Percentiles rank a stretch among this genome's conserved stretches.
Evolutionary conservation across 2,888 invertebrate species (phyloP).

Genomic region (Lasioglossum villosulum): DNA sequence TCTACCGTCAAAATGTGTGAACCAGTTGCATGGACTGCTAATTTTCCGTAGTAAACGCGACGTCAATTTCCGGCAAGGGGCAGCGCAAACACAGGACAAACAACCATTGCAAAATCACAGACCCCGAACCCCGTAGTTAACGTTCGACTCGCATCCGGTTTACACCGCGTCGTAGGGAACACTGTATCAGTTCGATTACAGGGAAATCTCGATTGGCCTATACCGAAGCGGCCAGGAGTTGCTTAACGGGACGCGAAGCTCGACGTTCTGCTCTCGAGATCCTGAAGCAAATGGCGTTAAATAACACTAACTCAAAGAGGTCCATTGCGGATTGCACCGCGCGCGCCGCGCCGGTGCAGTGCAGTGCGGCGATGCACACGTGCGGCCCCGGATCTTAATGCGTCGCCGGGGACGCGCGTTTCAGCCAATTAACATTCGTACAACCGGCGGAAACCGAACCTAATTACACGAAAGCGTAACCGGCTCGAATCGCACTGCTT

Average conservation of each 20-base stretch:
- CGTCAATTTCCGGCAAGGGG: not conserved
- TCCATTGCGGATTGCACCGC: conserved; percentile 39
- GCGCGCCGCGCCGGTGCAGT: not conserved
- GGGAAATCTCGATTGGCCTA: conserved; percentile 5
- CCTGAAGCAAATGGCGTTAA: conserved; percentile 37
- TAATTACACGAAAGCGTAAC: conserved; percentile 60
- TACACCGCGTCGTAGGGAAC: not conserved
- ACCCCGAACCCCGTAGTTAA: conserved; percentile 1
- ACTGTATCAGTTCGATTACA: conserved; percentile 2
- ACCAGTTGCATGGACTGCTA: not conserved
- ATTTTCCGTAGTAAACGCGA: not conserved
- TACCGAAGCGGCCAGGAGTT: not conserved
- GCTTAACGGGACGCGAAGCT: conserved; percentile 10
- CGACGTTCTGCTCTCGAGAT: conserved; percentile 18
- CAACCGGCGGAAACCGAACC: conserved; percentile 47
- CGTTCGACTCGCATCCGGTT: conserved; percentile 8
- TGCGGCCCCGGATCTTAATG: conserved; percentile 43
- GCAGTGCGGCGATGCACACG: conserved; percentile 40
- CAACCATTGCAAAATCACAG: not conserved
- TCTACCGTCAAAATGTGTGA: not conserved
- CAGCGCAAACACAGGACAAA: not conserved
- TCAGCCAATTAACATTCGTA: conserved; percentile 56
- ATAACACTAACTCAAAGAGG: conserved; percentile 49
- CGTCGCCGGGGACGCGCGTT: conserved; percentile 51
- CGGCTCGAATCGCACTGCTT: conserved; percentile 33